These are phyloP conservation scores for Epirrhoe alternata DNA, from an alignment of 2,888 invertebrate species.

Conservation along the genomic window DNA sequence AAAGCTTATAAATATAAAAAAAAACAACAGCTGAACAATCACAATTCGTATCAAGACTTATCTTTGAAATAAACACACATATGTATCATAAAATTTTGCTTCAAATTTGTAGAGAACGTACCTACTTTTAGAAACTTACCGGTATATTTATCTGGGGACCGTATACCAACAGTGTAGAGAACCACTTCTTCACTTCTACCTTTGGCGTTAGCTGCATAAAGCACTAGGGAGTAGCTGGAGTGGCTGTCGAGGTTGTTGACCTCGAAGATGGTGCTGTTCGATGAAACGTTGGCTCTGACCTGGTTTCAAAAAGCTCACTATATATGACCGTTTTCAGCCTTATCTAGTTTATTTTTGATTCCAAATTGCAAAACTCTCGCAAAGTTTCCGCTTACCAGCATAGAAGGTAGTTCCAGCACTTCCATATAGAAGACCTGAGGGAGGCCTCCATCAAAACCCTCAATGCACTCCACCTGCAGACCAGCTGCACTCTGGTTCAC, in stretches of 20 bases:
- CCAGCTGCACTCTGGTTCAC: slow-evolving; percentile 89
- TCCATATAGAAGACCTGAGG: slow-evolving; percentile 93
- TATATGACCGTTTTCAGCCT: neutral
- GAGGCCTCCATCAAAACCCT: slow-evolving; percentile 94
- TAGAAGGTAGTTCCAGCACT: slow-evolving; percentile 88
- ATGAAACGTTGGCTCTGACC: slow-evolving; percentile 86
- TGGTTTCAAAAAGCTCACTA: slow-evolving; percentile 43
- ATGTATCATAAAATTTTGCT: too few relatives aligned
- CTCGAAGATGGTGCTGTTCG: slow-evolving; percentile 85
- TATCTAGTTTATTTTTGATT: too few relatives aligned
- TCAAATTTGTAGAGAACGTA: too few relatives aligned
- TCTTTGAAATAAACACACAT: too few relatives aligned
- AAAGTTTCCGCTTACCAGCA: slow-evolving; percentile 69
- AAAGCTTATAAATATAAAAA: neutral
- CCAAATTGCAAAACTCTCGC: too few relatives aligned
- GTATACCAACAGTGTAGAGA: slow-evolving; percentile 92
- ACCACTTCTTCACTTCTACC: slow-evolving; percentile 92
- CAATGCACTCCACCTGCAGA: slow-evolving; percentile 90
- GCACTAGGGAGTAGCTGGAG: slow-evolving; percentile 89
- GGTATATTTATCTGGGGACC: slow-evolving; percentile 93
- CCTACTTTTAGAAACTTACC: slow-evolving; percentile 85
- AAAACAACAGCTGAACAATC: neutral
- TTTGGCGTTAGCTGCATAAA: slow-evolving; percentile 95
- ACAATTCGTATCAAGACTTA: too few relatives aligned
- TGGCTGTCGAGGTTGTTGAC: slow-evolving; percentile 88